These are phyloP conservation scores for Oreochromis tanganicae DNA, from an alignment of 2,113 vertebrate species.

Conservation along the genomic window DNA sequence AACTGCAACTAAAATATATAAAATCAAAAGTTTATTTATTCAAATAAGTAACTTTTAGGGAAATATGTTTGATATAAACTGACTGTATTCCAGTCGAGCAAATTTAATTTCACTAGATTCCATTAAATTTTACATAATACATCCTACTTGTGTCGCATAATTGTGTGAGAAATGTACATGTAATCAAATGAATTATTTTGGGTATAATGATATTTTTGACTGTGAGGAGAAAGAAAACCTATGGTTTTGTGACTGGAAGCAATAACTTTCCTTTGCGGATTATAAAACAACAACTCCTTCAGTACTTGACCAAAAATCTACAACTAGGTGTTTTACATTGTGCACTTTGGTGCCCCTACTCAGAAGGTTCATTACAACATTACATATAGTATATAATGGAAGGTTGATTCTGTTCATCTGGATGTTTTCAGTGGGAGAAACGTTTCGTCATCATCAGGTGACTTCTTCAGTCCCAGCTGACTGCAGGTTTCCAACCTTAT, in stretches of 20 bases:
- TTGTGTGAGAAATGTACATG: no score
- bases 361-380: not conserved
- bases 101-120: no score
- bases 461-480: not conserved
- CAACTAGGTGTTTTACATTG: not conserved
- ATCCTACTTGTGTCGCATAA: no score
- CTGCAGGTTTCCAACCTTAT: not conserved
- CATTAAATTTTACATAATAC: no score
- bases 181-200: not conserved
- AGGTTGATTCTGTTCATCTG: not conserved
- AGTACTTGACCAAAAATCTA: not conserved
- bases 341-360: not conserved
- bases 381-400: not conserved
- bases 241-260: not conserved
- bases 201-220: not conserved
- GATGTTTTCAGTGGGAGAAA: not conserved
- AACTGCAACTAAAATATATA: not conserved
- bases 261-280: not conserved
- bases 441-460: not conserved
- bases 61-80: not conserved
- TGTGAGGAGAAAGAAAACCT: not conserved
- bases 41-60: not conserved
- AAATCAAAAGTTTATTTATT: not conserved
- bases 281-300: not conserved
- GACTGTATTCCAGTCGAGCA: no score